Evolutionary conservation across 2,113 vertebrate species (phyloP), one percentile per base, ranked within the genome.

Genomic region (Dicentrarchus labrax): DNA sequence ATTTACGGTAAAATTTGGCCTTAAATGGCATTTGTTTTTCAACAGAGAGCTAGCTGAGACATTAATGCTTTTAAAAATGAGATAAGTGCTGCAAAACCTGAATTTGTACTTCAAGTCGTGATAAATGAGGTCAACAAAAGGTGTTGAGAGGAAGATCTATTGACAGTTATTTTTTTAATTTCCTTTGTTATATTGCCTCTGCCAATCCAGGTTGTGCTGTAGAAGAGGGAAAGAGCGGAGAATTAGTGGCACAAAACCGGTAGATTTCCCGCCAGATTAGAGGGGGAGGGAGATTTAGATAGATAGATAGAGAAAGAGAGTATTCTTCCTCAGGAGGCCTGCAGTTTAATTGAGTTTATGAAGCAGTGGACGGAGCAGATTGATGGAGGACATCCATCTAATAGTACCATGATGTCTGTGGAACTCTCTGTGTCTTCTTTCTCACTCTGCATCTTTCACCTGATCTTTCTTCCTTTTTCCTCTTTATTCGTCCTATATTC

Each of bases 261-360:
- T 36, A 76, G 82, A 84, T 88, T 92, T 89, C 80, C 78, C 5
- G 3, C 41, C 78, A 78, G 89, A 88, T 75, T 13, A 16, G 43
- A 72, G 74, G 15, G 50, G 36, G 53, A 78, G 36, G 61, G 68
- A 86, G 85, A 82, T 87, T 66, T 59, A 89, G 90, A 89, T 73
- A 71, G 78, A 92, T 83, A 77, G 90, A 75, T 76, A 68, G 78
- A 72, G 72, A 72, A 51, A 74, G 80, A 54, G 66, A 74, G 76
- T 19, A 71, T 53, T 86, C 70, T 53, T 87, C 82, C 90, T 89
- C 82, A 41, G 65, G 89, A 92, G 89, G 68, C 64, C 56, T 83
- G 79, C 56, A 69, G 65, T 91, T 91, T 92, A 93, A 94, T 92
- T 91, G 91, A 92, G 91, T 94, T 94, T 92, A 92, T 92, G 84